Conservation (phyloP, 2,113 vertebrate species). For the Hippocampus zosterae region DNA sequence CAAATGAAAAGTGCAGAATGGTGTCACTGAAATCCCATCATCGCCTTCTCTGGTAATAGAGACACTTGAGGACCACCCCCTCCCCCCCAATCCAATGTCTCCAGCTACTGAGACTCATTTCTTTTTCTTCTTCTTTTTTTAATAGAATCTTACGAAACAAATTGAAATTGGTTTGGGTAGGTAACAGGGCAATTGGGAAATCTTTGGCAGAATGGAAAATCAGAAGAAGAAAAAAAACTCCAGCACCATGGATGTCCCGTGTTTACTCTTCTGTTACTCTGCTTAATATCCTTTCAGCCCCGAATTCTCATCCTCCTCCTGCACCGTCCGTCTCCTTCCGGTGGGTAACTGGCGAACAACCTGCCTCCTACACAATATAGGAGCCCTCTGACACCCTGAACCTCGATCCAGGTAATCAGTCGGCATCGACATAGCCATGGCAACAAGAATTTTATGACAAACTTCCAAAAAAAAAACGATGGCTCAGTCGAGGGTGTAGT, state of each 20-base stretch:
- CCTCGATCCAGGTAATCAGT: constrained; percentile 38
- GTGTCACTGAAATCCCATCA: constrained; percentile 1
- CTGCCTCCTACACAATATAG: constrained; percentile 38
- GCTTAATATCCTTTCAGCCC: constrained; percentile 35
- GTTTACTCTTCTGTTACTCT: constrained; percentile 20
- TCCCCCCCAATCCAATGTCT: accelerated
- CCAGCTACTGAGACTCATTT: background rate
- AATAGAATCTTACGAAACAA: background rate
- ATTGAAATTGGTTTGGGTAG: background rate
- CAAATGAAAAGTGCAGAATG: constrained; percentile 5
- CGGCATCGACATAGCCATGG: constrained; percentile 51
- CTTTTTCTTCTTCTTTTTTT: background rate
- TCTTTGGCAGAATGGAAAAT: background rate
- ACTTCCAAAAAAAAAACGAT: constrained; percentile 17
- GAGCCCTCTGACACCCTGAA: constrained; percentile 33
- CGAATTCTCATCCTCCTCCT: constrained; percentile 22
- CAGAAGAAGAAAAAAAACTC: background rate
- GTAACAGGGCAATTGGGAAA: constrained; percentile 8
- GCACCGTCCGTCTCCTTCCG: constrained; percentile 24
- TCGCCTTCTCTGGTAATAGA: constrained; percentile 13
- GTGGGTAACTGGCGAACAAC: constrained; percentile 14
- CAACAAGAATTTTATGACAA: constrained; percentile 51
- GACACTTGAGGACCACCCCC: constrained; percentile 1
- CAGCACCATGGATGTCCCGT: background rate
- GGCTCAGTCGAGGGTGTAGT: background rate